Percentiles rank a stretch among this genome's conserved stretches.
Evolutionary conservation across 1,140 invertebrate species (phyloP).

Genomic region (Helicoverpa armigera): DNA sequence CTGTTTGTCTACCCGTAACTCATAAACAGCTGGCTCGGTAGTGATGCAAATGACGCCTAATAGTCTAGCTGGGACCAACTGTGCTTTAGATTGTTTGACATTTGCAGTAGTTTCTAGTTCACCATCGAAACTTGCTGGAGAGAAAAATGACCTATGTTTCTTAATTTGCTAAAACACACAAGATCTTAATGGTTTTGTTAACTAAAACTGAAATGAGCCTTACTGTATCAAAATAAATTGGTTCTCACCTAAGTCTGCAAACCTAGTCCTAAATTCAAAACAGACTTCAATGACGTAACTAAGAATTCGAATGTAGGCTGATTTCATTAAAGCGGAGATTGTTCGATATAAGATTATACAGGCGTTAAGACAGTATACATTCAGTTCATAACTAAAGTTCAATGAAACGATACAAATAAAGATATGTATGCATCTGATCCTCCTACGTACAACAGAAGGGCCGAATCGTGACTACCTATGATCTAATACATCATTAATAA

Average conservation of each 20-base stretch:
- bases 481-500: conserved; percentile 38
- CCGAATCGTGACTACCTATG: conserved; percentile 13
- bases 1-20: conserved; percentile 20
- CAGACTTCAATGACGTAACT: conserved; percentile 1
- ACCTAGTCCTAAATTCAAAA: background rate
- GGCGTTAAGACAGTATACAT: background rate
- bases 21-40: conserved; percentile 5
- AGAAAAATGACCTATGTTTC: background rate
- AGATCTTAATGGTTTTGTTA: too few species aligned
- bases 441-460: conserved; percentile 24
- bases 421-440: conserved; percentile 4
- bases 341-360: conserved; percentile 12
- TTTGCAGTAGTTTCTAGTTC: background rate
- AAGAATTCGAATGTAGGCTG: conserved; percentile 3
- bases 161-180: background rate
- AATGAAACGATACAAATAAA: conserved; percentile 9
- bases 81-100: conserved; percentile 2
- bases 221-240: background rate
- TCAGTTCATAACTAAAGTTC: conserved; percentile 2
- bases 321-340: conserved; percentile 23
- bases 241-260: background rate
- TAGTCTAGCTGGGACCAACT: background rate
- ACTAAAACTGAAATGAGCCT: background rate
- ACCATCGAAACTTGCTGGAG: background rate
- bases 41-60: conserved; percentile 20